These are phyloP conservation scores for Norana najaformis DNA, from an alignment of 2,888 invertebrate species.

Conservation along the genomic window DNA sequence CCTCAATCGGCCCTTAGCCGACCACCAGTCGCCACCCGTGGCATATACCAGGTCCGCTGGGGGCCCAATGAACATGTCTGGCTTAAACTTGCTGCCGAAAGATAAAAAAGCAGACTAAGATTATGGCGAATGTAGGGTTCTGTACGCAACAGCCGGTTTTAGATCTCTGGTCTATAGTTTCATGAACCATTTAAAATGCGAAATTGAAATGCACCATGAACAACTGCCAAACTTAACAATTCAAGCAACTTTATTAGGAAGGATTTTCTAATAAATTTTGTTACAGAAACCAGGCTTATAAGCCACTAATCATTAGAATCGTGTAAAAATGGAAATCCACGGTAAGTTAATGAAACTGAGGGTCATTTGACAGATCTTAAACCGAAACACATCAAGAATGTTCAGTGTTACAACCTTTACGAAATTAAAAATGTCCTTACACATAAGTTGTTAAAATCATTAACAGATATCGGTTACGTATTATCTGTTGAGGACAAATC, in stretches of 20 bases:
- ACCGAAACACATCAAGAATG: neutral
- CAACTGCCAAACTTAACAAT: neutral
- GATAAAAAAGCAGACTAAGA: neutral
- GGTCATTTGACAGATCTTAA: neutral
- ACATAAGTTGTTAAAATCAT: neutral
- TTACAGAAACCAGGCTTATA: neutral
- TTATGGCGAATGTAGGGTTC: no score
- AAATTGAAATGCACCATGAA: neutral
- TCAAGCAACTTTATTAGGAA: slow-evolving; percentile 19
- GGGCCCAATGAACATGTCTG: no score
- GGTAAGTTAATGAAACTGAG: neutral
- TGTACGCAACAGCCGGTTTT: no score
- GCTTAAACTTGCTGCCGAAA: neutral
- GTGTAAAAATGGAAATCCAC: neutral
- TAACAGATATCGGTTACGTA: neutral
- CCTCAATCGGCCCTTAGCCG: no score
- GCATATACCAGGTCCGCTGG: no score
- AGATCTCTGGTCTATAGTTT: no score
- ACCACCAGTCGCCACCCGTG: no score
- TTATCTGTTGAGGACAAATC: neutral
- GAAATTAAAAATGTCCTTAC: neutral
- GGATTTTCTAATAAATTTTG: neutral
- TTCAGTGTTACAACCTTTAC: neutral
- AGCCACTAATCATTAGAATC: slow-evolving; percentile 19
- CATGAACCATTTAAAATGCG: neutral